Percentiles rank a stretch among this genome's conserved stretches.
phyloP scores from a whole-genome alignment of 2,888 invertebrate genomes.

The Spisula solida region DNA sequence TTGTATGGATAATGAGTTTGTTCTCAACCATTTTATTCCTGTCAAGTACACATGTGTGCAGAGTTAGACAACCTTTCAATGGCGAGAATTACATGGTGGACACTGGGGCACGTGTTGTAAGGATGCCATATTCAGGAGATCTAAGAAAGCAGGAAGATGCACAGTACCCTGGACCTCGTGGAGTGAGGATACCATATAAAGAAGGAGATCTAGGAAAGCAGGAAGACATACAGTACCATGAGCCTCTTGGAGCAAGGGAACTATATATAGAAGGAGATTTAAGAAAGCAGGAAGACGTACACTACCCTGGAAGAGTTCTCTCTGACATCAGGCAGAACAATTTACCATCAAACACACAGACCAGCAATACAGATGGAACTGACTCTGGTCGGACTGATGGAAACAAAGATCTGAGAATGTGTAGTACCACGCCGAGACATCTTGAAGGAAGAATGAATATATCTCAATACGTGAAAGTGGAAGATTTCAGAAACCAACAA shows the following conservation, averaged over 20 bases:
- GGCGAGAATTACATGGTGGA: not conserved
- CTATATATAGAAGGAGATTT: not conserved
- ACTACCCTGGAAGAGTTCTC: not conserved
- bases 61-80: not conserved
- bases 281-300: not conserved
- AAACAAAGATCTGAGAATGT: not conserved
- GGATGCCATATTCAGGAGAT: not conserved
- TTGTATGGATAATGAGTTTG: slow-evolving; percentile 26
- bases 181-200: too few species aligned
- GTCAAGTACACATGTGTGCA: not conserved
- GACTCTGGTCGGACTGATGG: not conserved
- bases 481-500: slow-evolving; percentile 1
- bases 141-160: not conserved
- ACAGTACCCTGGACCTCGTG: not conserved
- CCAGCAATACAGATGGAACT: not conserved
- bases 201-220: too few species aligned
- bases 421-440: slow-evolving; percentile 11
- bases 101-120: not conserved
- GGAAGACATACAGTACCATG: too few species aligned
- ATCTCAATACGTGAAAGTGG: slow-evolving; percentile 6
- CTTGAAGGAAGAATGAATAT: slow-evolving; percentile 33
- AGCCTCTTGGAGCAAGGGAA: not conserved
- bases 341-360: not conserved
- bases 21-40: slow-evolving; percentile 31
- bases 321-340: not conserved